Evolutionary conservation across 2,797 vertebrate species (phyloP).

Genomic region (Borostomias antarcticus): DNA sequence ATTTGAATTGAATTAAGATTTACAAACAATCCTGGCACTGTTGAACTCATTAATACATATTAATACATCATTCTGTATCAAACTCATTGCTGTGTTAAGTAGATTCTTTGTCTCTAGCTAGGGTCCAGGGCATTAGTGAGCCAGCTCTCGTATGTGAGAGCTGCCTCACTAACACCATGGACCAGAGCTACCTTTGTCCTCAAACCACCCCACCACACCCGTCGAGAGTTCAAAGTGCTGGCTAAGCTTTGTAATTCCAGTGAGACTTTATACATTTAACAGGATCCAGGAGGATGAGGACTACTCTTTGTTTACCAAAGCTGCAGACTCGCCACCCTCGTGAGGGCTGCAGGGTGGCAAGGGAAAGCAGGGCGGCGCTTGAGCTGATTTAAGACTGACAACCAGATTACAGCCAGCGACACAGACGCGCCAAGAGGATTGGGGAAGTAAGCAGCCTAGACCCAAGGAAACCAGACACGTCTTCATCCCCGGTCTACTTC

Average conservation of each 20-base stretch:
- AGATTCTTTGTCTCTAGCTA: too few species aligned
- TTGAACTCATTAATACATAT: constrained; percentile 29
- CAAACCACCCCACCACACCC: background rate
- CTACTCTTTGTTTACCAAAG: constrained; percentile 14
- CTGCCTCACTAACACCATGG: too few species aligned
- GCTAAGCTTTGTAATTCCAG: background rate
- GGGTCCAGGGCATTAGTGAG: too few species aligned
- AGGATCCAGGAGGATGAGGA: background rate
- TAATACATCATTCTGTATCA: constrained; percentile 23
- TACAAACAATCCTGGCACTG: constrained; percentile 18
- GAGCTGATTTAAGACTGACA: background rate
- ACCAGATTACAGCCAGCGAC: constrained; percentile 68
- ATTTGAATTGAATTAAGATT: constrained; percentile 46
- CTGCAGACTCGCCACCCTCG: background rate
- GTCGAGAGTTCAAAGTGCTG: constrained; percentile 40
- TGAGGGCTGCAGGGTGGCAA: background rate
- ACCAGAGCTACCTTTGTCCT: background rate
- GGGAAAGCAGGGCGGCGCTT: background rate
- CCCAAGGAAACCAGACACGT: constrained; percentile 74
- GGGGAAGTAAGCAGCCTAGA: constrained; percentile 73
- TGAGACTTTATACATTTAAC: background rate
- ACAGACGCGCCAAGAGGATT: constrained; percentile 75
- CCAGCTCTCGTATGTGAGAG: too few species aligned
- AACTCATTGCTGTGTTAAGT: background rate
- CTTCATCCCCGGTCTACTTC: constrained; percentile 58